Percentiles rank a stretch among this genome's conserved stretches.
Conservation (phyloP, 2,113 vertebrate genomes). For the Calyptommatus sinebrachiatus region DNA sequence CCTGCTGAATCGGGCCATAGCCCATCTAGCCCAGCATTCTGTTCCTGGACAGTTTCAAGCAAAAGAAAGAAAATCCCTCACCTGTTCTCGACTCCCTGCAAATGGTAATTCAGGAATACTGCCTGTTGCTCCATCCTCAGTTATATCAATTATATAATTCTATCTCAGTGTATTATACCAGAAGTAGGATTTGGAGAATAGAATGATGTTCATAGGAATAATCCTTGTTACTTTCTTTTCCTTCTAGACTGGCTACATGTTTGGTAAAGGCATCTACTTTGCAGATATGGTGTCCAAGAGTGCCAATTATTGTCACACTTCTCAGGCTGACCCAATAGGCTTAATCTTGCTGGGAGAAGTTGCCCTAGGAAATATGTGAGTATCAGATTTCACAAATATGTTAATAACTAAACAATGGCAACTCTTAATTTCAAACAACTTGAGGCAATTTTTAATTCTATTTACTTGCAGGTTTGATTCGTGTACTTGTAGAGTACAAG, state of each 20-base stretch:
- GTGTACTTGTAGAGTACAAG: neutral
- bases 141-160: neutral
- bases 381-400: slow-evolving; percentile 16
- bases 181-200: neutral
- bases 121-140: too few species aligned
- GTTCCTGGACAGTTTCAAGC: too few species aligned
- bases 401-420: neutral
- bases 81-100: too few species aligned
- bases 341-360: slow-evolving; percentile 92
- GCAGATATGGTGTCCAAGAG: slow-evolving; percentile 99
- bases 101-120: too few species aligned
- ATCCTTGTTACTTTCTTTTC: neutral
- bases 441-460: neutral
- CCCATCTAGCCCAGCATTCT: too few species aligned
- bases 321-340: slow-evolving; percentile 88
- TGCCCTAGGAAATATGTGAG: slow-evolving; percentile 96
- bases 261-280: slow-evolving; percentile 97
- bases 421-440: neutral
- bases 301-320: slow-evolving; percentile 98
- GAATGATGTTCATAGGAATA: neutral
- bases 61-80: too few species aligned
- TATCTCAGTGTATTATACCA: neutral
- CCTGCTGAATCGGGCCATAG: too few species aligned
- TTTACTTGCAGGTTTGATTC: neutral
- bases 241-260: slow-evolving; percentile 96